Evolutionary conservation across 2,113 vertebrate genomes (phyloP), one percentile per base, ranked within the genome.

Genomic region (Upupa epops): DNA sequence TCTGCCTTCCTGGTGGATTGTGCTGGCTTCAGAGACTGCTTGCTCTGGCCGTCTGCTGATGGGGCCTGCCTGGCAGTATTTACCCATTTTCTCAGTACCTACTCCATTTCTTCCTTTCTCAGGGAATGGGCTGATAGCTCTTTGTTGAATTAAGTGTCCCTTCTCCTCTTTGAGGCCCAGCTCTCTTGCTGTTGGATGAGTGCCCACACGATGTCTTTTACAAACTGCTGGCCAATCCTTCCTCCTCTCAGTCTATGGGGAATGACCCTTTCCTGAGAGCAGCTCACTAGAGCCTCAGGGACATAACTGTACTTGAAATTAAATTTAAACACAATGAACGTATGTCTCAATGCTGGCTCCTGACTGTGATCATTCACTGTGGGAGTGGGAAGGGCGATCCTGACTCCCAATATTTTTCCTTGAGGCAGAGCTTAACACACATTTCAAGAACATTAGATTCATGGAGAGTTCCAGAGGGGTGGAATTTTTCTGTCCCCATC

Each of bases 401-500:
- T 34, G 42, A 48, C 10, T 73, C 40, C 15, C 52, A 36, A 31
- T 32, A 24, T n/a, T 90, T 86, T 86, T 55, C 45, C 20, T 74
- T 61, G 32, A 70, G 56, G 36, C 46, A 80, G 55, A 61, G 9
- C 37, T 80, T 52, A 71, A 68, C 21, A 52, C 20, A 66, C 34
- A 65, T 78, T 74, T 77, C 56, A 85, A 63, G 83, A 90, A 24
- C 37, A 59, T 18, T 2, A 29, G 69, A 64, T 56, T 80, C 45
- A 24, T 56, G 70, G 37, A 76, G 20, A 56, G 26, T 79, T 63
- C 36, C 3, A 7, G 31, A 85, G 54, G 0, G 0, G 31, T 4
- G 5, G 19, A 19, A 37, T 93, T 92, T 86, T 71, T 49, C 77
- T 74, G 77, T 77, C 56, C 85, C 75, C 87, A 90, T 65, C 74